A percentile compares a stretch with the other conserved stretches of the same genome.
phyloP scores from a whole-genome alignment of 2,797 vertebrate genomes.

The Diplodus sargus region DNA sequence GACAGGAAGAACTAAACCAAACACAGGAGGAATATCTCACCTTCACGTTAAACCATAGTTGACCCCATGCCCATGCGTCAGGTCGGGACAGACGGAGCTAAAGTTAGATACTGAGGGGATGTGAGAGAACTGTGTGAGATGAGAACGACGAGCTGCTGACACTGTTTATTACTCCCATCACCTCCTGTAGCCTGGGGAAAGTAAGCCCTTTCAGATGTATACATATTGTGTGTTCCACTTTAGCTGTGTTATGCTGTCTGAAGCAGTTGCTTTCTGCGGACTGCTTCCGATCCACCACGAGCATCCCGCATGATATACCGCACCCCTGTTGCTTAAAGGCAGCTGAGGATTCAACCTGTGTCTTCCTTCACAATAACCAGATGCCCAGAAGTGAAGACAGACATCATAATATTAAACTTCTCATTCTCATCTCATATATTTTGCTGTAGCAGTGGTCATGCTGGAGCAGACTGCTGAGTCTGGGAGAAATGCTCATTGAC shows the following conservation, averaged over 20 bases:
- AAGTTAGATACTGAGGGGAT: slow-evolving; percentile 47
- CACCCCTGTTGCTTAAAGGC: slow-evolving; percentile 38
- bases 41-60: slow-evolving; percentile 52
- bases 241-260: slow-evolving; percentile 8
- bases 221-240: slow-evolving; percentile 22
- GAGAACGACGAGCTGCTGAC: slow-evolving; percentile 46
- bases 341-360: slow-evolving; percentile 40
- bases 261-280: neutral
- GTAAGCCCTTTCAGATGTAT: neutral
- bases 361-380: slow-evolving; percentile 43
- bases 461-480: slow-evolving; percentile 38
- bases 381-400: slow-evolving; percentile 53
- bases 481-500: slow-evolving; percentile 48
- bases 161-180: slow-evolving; percentile 41
- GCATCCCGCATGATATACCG: slow-evolving; percentile 48
- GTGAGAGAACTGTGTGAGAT: slow-evolving; percentile 38
- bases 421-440: too few relatives aligned
- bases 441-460: slow-evolving; percentile 21
- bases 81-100: slow-evolving; percentile 35
- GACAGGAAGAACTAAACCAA: slow-evolving; percentile 69
- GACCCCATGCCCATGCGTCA: slow-evolving; percentile 41
- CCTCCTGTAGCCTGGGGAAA: slow-evolving; percentile 29
- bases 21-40: slow-evolving; percentile 69
- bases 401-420: slow-evolving; percentile 44
- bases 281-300: slow-evolving; percentile 37